Conservation (phyloP, 37 sponge, comb jelly and placozoan genomes). For the Dysidea cf. avara region DNA sequence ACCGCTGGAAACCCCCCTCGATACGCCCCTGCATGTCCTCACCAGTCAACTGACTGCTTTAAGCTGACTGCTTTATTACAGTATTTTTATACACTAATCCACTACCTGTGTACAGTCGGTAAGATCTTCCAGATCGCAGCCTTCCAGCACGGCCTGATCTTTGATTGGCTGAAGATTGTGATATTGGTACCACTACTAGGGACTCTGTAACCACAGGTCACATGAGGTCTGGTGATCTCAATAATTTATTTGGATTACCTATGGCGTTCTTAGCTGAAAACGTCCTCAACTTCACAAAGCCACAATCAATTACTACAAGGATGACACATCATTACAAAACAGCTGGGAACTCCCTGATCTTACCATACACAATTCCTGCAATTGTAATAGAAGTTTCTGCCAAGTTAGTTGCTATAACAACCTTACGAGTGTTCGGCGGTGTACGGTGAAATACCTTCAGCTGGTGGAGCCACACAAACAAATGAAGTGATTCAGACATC, state of each 20-base stretch:
- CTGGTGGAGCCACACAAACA: slow-evolving; percentile 10
- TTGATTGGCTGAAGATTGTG: slow-evolving; percentile 87
- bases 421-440: slow-evolving; percentile 75
- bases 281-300: slow-evolving; percentile 87
- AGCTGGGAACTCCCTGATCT: not conserved
- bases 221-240: not conserved
- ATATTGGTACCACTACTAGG: slow-evolving; percentile 79
- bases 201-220: slow-evolving; percentile 53
- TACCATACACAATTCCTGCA: slow-evolving; percentile 86
- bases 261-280: slow-evolving; percentile 64
- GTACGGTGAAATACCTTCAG: slow-evolving; percentile 69
- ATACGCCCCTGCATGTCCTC: too few species aligned
- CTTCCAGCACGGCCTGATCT: slow-evolving; percentile 91
- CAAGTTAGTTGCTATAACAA: slow-evolving; percentile 90
- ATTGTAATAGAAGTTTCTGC: slow-evolving; percentile 95
- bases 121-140: slow-evolving; percentile 82
- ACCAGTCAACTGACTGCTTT: too few species aligned
- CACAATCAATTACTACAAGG: slow-evolving; percentile 84
- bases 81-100: too few species aligned
- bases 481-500: not conserved
- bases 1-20: too few species aligned
- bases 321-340: not conserved
- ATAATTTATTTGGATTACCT: slow-evolving; percentile 41
- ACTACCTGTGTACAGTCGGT: slow-evolving; percentile 72
- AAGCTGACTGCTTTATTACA: too few species aligned